Evolutionary conservation across 53 echinoderm and acorn worm species (phyloP).

Genomic region (Astropecten irregularis): DNA sequence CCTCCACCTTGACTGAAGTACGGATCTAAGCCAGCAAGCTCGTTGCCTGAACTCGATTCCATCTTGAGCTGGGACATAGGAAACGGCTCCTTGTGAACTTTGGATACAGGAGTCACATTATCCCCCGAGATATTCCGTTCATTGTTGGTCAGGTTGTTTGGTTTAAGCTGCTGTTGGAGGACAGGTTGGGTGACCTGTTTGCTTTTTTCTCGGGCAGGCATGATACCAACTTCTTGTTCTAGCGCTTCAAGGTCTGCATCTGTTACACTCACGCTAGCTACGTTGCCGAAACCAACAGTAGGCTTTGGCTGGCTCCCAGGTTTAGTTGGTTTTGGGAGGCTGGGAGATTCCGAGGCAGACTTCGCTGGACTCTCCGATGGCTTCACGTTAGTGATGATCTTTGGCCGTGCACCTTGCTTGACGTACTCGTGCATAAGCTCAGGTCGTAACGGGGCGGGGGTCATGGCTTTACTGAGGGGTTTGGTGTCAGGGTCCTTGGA

Average conservation of each 20-base stretch:
- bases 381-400: slow-evolving; percentile 49
- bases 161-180: slow-evolving; percentile 9
- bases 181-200: neutral
- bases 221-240: slow-evolving; percentile 60
- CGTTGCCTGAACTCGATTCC: slow-evolving; percentile 73
- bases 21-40: slow-evolving; percentile 87
- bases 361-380: slow-evolving; percentile 68
- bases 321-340: slow-evolving; percentile 7
- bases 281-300: slow-evolving; percentile 72
- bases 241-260: slow-evolving; percentile 87
- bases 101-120: slow-evolving; percentile 77
- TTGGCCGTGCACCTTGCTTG: slow-evolving; percentile 86
- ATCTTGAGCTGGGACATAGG: slow-evolving; percentile 7
- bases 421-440: slow-evolving; percentile 88
- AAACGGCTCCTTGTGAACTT: slow-evolving; percentile 64
- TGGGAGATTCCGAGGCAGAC: slow-evolving; percentile 12
- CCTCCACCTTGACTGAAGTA: slow-evolving; percentile 58
- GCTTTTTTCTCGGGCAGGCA: neutral
- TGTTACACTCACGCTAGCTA: slow-evolving; percentile 70
- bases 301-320: slow-evolving; percentile 19
- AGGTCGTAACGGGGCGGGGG: slow-evolving; percentile 54
- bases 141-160: slow-evolving; percentile 20
- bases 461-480: slow-evolving; percentile 39
- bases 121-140: neutral
- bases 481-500: neutral